Conservation (phyloP, 2,888 invertebrate species). For the Sussaba pulchella region DNA sequence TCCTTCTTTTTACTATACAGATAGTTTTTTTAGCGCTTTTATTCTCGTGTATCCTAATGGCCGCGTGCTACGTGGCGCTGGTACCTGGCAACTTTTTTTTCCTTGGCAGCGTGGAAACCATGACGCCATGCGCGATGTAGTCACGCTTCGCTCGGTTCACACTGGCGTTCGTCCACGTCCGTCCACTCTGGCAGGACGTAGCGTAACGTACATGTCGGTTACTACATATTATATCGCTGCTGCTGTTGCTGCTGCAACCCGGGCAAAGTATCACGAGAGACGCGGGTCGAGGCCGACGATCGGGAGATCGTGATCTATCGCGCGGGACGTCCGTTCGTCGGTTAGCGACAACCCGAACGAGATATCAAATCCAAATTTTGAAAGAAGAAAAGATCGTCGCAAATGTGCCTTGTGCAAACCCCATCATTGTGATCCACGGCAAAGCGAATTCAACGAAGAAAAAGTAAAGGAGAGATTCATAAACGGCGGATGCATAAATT, state of each 20-base stretch:
- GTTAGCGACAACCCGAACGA: too few relatives aligned
- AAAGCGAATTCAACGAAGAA: neutral
- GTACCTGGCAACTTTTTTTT: slow-evolving; percentile 50
- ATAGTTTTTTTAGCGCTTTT: neutral
- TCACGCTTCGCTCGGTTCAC: slow-evolving; percentile 58
- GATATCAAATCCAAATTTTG: too few relatives aligned
- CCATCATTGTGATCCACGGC: neutral
- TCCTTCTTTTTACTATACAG: neutral
- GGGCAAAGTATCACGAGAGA: slow-evolving; percentile 20
- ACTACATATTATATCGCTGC: slow-evolving; percentile 2
- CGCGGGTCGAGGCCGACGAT: slow-evolving; percentile 35
- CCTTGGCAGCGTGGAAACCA: slow-evolving; percentile 55
- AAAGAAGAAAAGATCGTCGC: neutral
- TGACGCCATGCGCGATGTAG: slow-evolving; percentile 61
- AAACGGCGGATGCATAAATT: neutral
- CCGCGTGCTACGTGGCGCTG: slow-evolving; percentile 26
- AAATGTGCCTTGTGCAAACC: neutral
- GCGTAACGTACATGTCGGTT: neutral
- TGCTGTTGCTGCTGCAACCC: too few relatives aligned
- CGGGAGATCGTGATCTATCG: slow-evolving; percentile 49
- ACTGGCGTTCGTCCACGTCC: slow-evolving; percentile 36
- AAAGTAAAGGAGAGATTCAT: neutral
- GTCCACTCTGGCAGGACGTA: slow-evolving; percentile 40
- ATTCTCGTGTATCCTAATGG: slow-evolving; percentile 16
- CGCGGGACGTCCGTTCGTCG: neutral